Evolutionary conservation across 1,140 invertebrate species (phyloP).

Genomic region (Atta colombica): DNA sequence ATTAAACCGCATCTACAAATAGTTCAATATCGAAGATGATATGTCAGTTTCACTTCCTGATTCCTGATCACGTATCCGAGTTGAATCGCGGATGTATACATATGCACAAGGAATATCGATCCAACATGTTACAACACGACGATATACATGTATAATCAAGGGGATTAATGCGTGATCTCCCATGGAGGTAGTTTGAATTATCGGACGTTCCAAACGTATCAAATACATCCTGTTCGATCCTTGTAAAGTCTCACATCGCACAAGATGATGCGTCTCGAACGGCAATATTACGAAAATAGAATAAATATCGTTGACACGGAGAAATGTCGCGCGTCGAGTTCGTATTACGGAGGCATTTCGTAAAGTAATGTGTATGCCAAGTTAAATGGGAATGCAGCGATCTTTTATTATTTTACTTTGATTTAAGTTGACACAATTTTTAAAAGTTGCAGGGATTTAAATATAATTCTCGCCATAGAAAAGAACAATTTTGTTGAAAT

Average conservation of each 20-base stretch:
- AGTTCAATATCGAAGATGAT: slow-evolving; percentile 19
- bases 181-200: slow-evolving; percentile 9
- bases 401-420: slow-evolving; percentile 21
- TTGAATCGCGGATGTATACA: neutral
- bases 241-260: slow-evolving; percentile 17
- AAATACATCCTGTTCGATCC: neutral
- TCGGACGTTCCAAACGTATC: slow-evolving; percentile 35
- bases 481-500: too few relatives aligned
- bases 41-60: slow-evolving; percentile 52
- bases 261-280: slow-evolving; percentile 4
- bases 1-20: neutral
- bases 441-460: neutral
- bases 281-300: slow-evolving; percentile 20
- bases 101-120: slow-evolving; percentile 41
- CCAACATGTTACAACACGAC: slow-evolving; percentile 1
- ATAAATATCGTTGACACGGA: slow-evolving; percentile 20
- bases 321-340: slow-evolving; percentile 11
- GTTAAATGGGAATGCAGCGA: slow-evolving; percentile 33
- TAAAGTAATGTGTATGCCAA: neutral
- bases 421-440: neutral
- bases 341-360: slow-evolving; percentile 14
- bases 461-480: neutral
- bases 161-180: slow-evolving; percentile 40
- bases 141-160: slow-evolving; percentile 45
- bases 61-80: slow-evolving; percentile 49